Conservation (phyloP, 64 coral and sea anemone genomes). For the Stichodactyla mertensii region DNA sequence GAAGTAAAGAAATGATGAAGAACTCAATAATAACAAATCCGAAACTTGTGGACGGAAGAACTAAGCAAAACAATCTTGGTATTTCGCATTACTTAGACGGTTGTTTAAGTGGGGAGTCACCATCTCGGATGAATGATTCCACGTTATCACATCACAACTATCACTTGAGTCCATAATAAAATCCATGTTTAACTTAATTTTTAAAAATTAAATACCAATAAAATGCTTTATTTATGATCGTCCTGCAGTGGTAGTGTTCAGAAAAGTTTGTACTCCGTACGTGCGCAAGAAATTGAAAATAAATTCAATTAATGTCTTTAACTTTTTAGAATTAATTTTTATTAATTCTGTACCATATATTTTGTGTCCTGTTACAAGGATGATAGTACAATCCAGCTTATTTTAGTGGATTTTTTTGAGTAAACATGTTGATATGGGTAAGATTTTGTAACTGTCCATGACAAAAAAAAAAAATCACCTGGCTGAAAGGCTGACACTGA, state of each 20-base stretch:
- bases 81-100: constrained; percentile 5
- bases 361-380: no score
- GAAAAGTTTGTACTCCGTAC: not conserved
- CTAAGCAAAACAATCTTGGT: not conserved
- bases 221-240: not conserved
- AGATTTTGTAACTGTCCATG: no score
- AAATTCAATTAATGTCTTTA: not conserved
- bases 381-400: not conserved
- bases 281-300: not conserved
- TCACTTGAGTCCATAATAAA: not conserved
- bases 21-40: not conserved
- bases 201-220: not conserved
- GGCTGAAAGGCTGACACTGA: no score
- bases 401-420: not conserved
- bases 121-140: not conserved
- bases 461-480: no score
- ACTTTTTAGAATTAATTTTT: not conserved
- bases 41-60: not conserved
- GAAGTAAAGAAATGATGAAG: not conserved
- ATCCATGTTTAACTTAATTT: not conserved
- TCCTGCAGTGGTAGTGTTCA: no score
- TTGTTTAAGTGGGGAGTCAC: not conserved
- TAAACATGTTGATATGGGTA: not conserved
- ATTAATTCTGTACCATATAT: not conserved
- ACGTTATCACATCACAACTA: not conserved